Percentiles rank a stretch among this genome's conserved stretches.
These are phyloP conservation scores for Bicyclus anynana DNA, from an alignment of 1,140 invertebrate genomes.

Conservation along the genomic window DNA sequence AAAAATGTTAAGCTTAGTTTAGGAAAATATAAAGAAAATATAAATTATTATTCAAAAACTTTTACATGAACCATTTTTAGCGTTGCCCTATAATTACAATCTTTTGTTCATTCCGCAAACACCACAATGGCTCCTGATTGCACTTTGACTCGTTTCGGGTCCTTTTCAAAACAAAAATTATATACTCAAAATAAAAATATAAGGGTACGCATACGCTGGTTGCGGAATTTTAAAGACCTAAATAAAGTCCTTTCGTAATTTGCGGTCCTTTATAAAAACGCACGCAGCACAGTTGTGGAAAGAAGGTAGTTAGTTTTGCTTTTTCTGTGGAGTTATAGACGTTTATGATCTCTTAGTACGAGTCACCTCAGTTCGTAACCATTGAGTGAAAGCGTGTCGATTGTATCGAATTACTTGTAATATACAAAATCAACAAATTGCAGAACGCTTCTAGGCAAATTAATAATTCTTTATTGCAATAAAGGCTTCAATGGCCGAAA, in stretches of 20 bases:
- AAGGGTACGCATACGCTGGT: neutral
- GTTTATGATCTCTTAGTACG: too few relatives aligned
- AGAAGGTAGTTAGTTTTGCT: neutral
- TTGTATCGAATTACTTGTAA: too few relatives aligned
- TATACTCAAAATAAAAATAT: neutral
- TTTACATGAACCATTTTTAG: too few relatives aligned
- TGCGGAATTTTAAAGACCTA: conserved; percentile 1
- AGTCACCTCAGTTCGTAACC: too few relatives aligned
- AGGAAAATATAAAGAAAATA: too few relatives aligned
- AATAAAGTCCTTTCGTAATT: conserved; percentile 1
- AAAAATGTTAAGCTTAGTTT: too few relatives aligned
- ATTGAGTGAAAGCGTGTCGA: too few relatives aligned
- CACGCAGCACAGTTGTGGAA: neutral
- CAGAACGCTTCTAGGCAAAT: too few relatives aligned
- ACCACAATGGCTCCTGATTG: conserved; percentile 1
- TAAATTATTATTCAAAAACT: too few relatives aligned
- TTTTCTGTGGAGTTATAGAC: neutral
- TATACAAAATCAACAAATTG: too few relatives aligned
- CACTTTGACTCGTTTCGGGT: neutral
- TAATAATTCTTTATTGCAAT: too few relatives aligned
- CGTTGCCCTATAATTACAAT: neutral
- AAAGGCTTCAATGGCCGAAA: too few relatives aligned
- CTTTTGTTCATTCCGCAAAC: neutral
- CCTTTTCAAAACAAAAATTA: neutral
- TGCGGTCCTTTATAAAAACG: neutral